Percentiles rank a stretch among this genome's conserved stretches.
Evolutionary conservation across 2,113 vertebrate genomes (phyloP).

Genomic region (Apodemus speciosus): DNA sequence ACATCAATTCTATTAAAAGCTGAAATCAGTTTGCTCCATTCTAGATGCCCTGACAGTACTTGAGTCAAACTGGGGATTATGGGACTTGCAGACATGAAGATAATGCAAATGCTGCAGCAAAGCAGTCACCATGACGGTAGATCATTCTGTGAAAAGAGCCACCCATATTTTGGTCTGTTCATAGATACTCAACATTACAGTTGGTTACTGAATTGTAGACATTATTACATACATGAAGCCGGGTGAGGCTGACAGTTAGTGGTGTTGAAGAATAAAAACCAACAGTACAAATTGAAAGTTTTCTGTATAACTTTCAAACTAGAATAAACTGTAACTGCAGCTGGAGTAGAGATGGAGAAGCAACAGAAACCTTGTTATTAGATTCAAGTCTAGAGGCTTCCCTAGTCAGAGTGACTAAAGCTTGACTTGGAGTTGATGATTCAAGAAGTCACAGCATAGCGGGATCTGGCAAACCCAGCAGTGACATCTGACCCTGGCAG

Average conservation of each 20-base stretch:
- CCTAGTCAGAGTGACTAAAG: conserved; percentile 30
- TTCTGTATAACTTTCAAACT: conserved; percentile 65
- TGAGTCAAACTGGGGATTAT: conserved; percentile 69
- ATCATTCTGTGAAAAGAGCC: conserved; percentile 64
- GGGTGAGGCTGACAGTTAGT: conserved; percentile 83
- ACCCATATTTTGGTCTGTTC: conserved; percentile 78
- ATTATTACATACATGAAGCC: conserved; percentile 75
- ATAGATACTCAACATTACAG: conserved; percentile 75
- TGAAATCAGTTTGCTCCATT: conserved; percentile 78
- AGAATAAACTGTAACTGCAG: conserved; percentile 35
- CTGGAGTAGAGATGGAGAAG: conserved; percentile 36
- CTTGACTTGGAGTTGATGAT: neutral
- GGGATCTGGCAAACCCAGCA: conserved; percentile 1
- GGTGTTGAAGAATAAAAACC: conserved; percentile 78
- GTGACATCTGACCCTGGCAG: conserved; percentile 15
- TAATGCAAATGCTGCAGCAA: conserved; percentile 68
- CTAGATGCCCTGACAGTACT: conserved; percentile 75
- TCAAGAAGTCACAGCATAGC: neutral
- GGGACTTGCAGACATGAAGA: conserved; percentile 76
- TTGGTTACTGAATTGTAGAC: conserved; percentile 69
- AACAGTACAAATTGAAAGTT: conserved; percentile 79
- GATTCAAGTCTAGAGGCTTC: conserved; percentile 41
- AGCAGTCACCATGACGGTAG: conserved; percentile 81
- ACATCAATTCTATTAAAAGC: conserved; percentile 82
- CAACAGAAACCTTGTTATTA: conserved; percentile 26